Evolutionary conservation across 1,140 invertebrate species (phyloP).

Genomic region (Diabrotica undecimpunctata): DNA sequence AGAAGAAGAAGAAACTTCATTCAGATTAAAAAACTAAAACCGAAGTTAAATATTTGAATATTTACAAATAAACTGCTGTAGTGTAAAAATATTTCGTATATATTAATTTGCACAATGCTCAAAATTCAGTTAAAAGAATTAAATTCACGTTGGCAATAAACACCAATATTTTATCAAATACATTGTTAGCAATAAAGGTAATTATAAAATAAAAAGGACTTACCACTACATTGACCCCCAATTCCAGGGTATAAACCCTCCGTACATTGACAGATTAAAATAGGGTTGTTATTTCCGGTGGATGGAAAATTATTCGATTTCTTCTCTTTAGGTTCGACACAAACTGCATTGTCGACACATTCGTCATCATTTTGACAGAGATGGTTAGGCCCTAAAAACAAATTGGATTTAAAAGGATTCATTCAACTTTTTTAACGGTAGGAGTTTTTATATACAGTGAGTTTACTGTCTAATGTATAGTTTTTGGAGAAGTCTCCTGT

Average conservation of each 20-base stretch:
- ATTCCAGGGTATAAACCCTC: slow-evolving; percentile 8
- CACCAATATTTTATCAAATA: too few relatives aligned
- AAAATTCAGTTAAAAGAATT: too few relatives aligned
- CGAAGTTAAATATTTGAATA: too few relatives aligned
- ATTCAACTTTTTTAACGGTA: not conserved
- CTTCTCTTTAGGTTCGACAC: slow-evolving; percentile 18
- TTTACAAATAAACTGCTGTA: too few relatives aligned
- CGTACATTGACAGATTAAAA: slow-evolving; percentile 12
- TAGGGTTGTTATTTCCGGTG: slow-evolving; percentile 7
- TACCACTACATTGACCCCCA: slow-evolving; percentile 18
- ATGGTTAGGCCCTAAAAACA: slow-evolving; percentile 34
- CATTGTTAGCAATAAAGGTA: too few relatives aligned
- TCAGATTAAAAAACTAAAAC: too few relatives aligned
- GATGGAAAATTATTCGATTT: slow-evolving; percentile 5
- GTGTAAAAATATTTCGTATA: too few relatives aligned
- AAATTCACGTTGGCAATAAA: too few relatives aligned
- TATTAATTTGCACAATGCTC: too few relatives aligned
- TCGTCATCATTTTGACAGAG: slow-evolving; percentile 33
- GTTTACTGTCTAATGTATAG: too few relatives aligned
- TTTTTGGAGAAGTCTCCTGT: too few relatives aligned
- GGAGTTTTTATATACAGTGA: not conserved
- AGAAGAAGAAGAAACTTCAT: too few relatives aligned
- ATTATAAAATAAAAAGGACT: not conserved
- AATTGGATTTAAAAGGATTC: not conserved
- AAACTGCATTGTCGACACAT: slow-evolving; percentile 34